Base-by-base conservation (phyloP, 2,888 invertebrate species). In the Apamea anceps region DNA sequence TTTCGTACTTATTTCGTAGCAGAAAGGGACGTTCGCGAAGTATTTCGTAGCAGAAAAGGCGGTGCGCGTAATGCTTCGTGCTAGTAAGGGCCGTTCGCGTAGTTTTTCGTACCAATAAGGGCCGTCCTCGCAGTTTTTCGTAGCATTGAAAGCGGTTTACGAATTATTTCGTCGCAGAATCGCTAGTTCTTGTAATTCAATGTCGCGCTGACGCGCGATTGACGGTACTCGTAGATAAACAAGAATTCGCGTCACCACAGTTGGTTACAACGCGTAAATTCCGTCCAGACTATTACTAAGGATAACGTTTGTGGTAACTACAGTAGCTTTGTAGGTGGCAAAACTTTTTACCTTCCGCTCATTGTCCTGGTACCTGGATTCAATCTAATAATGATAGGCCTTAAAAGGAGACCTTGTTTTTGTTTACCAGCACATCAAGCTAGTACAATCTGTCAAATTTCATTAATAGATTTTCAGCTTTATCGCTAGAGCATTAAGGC, bases 201-300 rank as follows among this genome's bases (percentile, higher is more conserved):
- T 32, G 21, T 81, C 15, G 54, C 65, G 54, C 0, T 54, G 74
- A 54, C 63, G 81, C 37, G 25, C 4, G 5, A 32, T 54, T 62
- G 48, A 45, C 32, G n/a, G n/a, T 54, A 25, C 51, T n/a, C 32
- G 8, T 15, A 28, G 67, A 63, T 77, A 77, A 54, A 51, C 48
- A 25, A 32, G 8, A 82, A 51, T 21, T 13, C 45, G n/a, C 80
- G 67, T 68, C 84, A 81, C 28, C 25, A 62, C n/a, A 18, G 45
- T 68, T 42, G 32, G 37, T 75, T 13, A 63, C 32, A 28, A 2
- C 32, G 77, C 62, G 80, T 83, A 83, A 76, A 77, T 77, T 81
- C 80, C 83, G 25, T 45, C 10, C 18, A 54, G 62, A 54, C 83
- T 62, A 82, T 68, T 68, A 37, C 45, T 83, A 77, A 81, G 84